Conservation (phyloP, 2,113 vertebrate species). For the Uria aalge region DNA sequence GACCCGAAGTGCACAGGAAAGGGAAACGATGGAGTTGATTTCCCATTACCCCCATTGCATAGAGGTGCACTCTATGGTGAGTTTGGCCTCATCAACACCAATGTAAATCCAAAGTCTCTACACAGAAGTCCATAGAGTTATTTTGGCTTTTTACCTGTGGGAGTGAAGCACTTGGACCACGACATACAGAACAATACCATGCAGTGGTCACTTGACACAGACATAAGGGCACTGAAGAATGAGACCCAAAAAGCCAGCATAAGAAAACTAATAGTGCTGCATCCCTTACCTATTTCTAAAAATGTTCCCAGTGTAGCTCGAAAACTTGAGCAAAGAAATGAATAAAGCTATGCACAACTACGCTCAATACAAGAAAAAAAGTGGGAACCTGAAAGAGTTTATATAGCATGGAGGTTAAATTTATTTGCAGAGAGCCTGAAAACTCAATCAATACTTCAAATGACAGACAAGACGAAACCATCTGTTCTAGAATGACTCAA, state of each 20-base stretch:
- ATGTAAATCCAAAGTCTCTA: neutral
- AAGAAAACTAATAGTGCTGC: neutral
- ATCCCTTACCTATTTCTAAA: neutral
- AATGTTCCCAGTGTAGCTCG: neutral
- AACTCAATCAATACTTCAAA: neutral
- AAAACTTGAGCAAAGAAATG: neutral
- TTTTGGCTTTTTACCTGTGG: neutral
- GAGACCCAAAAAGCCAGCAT: neutral
- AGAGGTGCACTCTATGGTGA: neutral
- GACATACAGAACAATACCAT: neutral
- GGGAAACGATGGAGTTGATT: neutral
- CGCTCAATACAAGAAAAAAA: neutral
- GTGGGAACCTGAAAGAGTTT: neutral
- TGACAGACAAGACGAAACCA: neutral
- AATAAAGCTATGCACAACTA: neutral
- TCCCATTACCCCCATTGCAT: neutral
- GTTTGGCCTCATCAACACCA: neutral
- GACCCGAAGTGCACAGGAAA: neutral
- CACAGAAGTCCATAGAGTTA: neutral
- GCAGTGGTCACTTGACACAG: neutral
- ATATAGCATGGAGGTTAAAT: neutral
- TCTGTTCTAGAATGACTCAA: neutral
- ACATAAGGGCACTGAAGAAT: neutral
- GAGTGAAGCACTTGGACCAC: neutral
- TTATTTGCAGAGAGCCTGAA: neutral